phyloP scores from a whole-genome alignment of 2,113 vertebrate genomes.

The Cynocephalus volans region DNA sequence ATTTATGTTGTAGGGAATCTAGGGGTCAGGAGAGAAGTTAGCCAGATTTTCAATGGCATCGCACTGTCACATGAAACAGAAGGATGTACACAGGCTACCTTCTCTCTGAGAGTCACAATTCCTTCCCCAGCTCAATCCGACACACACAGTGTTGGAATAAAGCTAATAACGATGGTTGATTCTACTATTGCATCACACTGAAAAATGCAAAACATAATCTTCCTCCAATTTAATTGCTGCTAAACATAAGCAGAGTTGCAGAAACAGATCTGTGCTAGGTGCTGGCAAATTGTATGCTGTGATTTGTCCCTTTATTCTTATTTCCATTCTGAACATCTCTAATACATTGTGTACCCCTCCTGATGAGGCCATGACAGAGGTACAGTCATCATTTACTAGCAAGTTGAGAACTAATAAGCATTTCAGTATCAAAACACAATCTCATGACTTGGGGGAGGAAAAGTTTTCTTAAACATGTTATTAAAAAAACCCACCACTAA shows the following conservation, averaged over 20 bases:
- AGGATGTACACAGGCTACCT: not conserved
- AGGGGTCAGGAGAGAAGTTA: slow-evolving; percentile 37
- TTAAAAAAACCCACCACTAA: not conserved
- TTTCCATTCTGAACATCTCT: not conserved
- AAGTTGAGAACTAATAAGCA: not conserved
- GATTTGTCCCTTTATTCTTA: not conserved
- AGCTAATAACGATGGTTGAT: not conserved
- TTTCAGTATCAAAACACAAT: slow-evolving; percentile 27
- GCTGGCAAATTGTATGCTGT: not conserved
- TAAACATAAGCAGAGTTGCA: slow-evolving; percentile 54
- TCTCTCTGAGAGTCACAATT: not conserved
- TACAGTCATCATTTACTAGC: not conserved
- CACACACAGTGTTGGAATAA: too few relatives aligned
- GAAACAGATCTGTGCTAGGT: not conserved
- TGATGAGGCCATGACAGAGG: not conserved
- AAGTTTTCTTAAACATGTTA: not conserved
- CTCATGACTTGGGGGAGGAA: not conserved
- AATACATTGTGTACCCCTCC: not conserved
- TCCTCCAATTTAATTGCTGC: slow-evolving; percentile 62
- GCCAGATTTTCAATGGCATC: slow-evolving; percentile 33
- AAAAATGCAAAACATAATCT: slow-evolving; percentile 48
- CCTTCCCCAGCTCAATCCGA: not conserved
- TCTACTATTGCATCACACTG: not conserved
- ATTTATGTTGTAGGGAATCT: slow-evolving; percentile 37
- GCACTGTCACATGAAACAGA: slow-evolving; percentile 55